phyloP scores from a whole-genome alignment of 2,888 invertebrate genomes.

The Caenorhabditis virilis region DNA sequence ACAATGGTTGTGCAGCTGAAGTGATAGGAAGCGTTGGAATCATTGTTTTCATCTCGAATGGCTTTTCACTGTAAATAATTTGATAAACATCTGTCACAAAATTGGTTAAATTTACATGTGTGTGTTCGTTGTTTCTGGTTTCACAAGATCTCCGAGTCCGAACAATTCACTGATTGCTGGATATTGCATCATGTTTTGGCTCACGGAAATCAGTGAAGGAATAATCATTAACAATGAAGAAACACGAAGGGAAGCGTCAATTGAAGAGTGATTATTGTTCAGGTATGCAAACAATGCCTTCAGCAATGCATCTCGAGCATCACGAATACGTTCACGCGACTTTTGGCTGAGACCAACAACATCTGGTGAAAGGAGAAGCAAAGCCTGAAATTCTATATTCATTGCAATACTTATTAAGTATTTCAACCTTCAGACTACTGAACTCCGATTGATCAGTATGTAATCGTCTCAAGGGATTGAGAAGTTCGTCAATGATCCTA shows the following conservation, averaged over 20 bases:
- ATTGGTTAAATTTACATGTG: slow-evolving; percentile 8
- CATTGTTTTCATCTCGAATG: slow-evolving; percentile 15
- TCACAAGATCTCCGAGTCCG: slow-evolving; percentile 50
- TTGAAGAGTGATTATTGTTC: slow-evolving; percentile 38
- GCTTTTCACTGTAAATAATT: slow-evolving; percentile 27
- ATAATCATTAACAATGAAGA: slow-evolving; percentile 62
- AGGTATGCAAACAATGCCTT: slow-evolving; percentile 60
- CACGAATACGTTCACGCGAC: slow-evolving; percentile 53
- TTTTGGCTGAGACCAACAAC: slow-evolving; percentile 49
- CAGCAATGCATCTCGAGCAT: slow-evolving; percentile 59
- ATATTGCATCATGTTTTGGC: slow-evolving; percentile 41
- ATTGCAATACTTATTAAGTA: too few relatives aligned
- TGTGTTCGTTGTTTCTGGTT: slow-evolving; percentile 30
- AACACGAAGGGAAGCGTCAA: slow-evolving; percentile 62
- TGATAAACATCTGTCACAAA: not conserved
- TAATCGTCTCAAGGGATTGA: slow-evolving; percentile 60
- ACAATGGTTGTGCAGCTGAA: slow-evolving; percentile 1
- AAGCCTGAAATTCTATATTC: slow-evolving; percentile 48
- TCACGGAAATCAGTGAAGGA: slow-evolving; percentile 57
- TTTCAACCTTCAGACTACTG: slow-evolving; percentile 58
- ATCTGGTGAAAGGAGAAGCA: slow-evolving; percentile 61
- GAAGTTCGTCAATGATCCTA: slow-evolving; percentile 60
- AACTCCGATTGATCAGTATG: slow-evolving; percentile 60
- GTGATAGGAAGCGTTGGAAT: slow-evolving; percentile 7
- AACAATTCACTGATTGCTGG: slow-evolving; percentile 49